Evolutionary conservation across 1,140 invertebrate species (phyloP).

Genomic region (Anastatus disparis): DNA sequence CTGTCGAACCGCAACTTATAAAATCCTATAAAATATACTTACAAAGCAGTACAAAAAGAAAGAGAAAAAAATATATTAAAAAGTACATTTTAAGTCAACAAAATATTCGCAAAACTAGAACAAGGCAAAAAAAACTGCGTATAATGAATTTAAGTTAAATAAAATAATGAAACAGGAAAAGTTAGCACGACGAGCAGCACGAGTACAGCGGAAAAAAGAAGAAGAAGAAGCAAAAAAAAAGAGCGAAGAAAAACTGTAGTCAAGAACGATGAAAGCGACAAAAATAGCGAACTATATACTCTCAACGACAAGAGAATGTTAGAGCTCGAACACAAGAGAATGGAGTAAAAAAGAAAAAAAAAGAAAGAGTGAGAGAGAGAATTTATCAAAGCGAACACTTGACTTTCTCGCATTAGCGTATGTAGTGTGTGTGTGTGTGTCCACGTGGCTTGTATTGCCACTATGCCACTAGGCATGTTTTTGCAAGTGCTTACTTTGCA

Average conservation of each 20-base stretch:
- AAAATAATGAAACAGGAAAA: conserved; percentile 24
- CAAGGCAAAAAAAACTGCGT: not conserved
- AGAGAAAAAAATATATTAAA: no score
- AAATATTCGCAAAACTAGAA: no score
- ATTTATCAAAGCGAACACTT: conserved; percentile 40
- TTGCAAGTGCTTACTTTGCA: not conserved
- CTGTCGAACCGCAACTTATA: no score
- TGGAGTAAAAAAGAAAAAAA: no score
- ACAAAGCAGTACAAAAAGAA: no score
- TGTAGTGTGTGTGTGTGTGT: no score
- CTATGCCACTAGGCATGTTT: not conserved
- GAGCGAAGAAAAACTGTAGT: conserved; percentile 32
- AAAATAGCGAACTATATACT: conserved; percentile 35
- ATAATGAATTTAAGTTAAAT: conserved; percentile 23
- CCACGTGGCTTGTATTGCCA: no score
- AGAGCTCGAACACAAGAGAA: conserved; percentile 24
- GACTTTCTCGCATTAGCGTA: conserved; percentile 32
- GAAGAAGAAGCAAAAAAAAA: not conserved
- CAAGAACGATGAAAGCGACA: not conserved
- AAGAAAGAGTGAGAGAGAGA: conserved; percentile 39
- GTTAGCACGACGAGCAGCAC: not conserved
- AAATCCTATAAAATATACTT: no score
- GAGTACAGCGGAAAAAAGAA: not conserved
- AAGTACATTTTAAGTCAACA: no score
- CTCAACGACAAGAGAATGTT: conserved; percentile 36